A percentile compares a stretch with the other conserved stretches of the same genome.
Conservation (phyloP, 2,888 invertebrate genomes). For the Pammene fasciana region DNA sequence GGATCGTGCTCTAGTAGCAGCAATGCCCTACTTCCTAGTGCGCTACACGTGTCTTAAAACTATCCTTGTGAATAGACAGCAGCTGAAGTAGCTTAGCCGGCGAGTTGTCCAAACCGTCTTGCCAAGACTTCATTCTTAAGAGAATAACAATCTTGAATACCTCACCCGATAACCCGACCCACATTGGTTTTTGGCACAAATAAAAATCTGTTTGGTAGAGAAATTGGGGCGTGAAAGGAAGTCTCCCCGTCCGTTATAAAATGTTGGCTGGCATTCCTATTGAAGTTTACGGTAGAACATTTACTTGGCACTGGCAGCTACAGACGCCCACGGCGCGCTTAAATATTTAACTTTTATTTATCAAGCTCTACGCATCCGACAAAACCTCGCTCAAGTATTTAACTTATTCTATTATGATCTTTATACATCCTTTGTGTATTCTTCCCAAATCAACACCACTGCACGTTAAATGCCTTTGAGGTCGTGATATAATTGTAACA, state of each 20-base stretch:
- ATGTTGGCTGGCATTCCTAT: conserved; percentile 16
- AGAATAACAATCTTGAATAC: too few species aligned
- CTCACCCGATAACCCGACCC: neutral
- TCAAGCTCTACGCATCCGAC: neutral
- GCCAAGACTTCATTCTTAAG: too few species aligned
- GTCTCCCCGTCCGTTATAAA: neutral
- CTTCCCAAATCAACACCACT: conserved; percentile 50
- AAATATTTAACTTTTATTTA: conserved; percentile 31
- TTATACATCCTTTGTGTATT: conserved; percentile 40
- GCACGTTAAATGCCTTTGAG: conserved; percentile 49
- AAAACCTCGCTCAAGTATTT: conserved; percentile 31
- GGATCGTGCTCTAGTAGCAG: conserved; percentile 20
- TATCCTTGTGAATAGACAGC: neutral
- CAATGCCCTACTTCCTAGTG: conserved; percentile 20
- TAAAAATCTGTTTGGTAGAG: neutral
- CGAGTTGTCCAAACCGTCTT: too few species aligned
- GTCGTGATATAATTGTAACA: conserved; percentile 47
- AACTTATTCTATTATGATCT: conserved; percentile 36
- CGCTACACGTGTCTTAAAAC: conserved; percentile 14
- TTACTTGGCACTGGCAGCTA: conserved; percentile 6
- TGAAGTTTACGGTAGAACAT: conserved; percentile 4
- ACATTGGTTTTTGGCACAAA: conserved; percentile 10
- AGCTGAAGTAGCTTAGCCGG: too few species aligned
- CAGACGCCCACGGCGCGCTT: conserved; percentile 11
- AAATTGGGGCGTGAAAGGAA: conserved; percentile 8